A percentile compares a stretch with the other conserved stretches of the same genome.
phyloP scores from a whole-genome alignment of 2,888 invertebrate genomes.

The Melinopterus prodromus region DNA sequence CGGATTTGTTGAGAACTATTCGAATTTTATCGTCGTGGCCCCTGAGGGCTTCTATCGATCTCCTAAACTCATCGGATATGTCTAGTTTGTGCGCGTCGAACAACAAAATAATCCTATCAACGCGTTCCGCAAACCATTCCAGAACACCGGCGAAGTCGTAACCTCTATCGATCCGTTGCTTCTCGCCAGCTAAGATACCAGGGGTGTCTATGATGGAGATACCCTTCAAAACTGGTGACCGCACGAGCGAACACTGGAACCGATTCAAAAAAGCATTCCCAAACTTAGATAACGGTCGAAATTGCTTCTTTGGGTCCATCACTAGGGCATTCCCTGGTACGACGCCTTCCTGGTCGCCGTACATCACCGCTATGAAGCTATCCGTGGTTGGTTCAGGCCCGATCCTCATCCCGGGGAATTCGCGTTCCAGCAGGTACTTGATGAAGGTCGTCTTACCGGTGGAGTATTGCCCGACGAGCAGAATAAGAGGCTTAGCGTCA shows the following conservation, averaged over 20 bases:
- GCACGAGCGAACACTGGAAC: slow-evolving; percentile 93
- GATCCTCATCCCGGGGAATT: slow-evolving; percentile 98
- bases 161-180: slow-evolving; percentile 91
- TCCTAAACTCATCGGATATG: slow-evolving; percentile 97
- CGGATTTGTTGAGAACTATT: slow-evolving; percentile 98
- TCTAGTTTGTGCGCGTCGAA: slow-evolving; percentile 99
- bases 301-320: slow-evolving; percentile 96
- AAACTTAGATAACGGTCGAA: slow-evolving; percentile 93
- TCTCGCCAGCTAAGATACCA: slow-evolving; percentile 85
- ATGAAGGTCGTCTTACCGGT: slow-evolving; percentile 98
- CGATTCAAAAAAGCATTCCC: slow-evolving; percentile 98
- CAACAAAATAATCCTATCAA: slow-evolving; percentile 94
- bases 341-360: slow-evolving; percentile 89
- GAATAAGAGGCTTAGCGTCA: slow-evolving; percentile 97
- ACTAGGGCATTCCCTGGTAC: slow-evolving; percentile 98
- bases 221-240: slow-evolving; percentile 90
- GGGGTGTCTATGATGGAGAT: slow-evolving; percentile 98
- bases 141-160: slow-evolving; percentile 98
- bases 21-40: slow-evolving; percentile 98
- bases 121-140: slow-evolving; percentile 99
- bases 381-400: slow-evolving; percentile 99
- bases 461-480: slow-evolving; percentile 97
- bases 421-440: slow-evolving; percentile 88
- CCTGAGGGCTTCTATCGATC: slow-evolving; percentile 94
- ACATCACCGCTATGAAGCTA: slow-evolving; percentile 97